These are phyloP conservation scores for Pyrrhosoma nymphula DNA, from an alignment of 2,888 invertebrate genomes.

Conservation along the genomic window DNA sequence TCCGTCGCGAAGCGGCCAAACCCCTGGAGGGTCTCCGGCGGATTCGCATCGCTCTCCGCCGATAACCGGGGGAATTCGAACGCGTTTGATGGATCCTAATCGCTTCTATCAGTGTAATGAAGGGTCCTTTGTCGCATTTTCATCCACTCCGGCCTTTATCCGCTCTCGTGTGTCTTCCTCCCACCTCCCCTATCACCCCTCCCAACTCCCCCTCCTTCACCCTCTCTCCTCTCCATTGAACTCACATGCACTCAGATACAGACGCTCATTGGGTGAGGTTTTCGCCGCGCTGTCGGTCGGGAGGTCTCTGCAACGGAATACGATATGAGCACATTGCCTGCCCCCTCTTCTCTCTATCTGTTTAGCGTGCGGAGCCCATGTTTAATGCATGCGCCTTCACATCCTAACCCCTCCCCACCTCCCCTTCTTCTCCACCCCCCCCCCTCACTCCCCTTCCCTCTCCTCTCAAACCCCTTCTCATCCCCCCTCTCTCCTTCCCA, in stretches of 20 bases:
- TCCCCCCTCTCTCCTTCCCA: not conserved
- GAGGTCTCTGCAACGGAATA: conserved; percentile 69
- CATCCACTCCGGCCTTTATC: conserved; percentile 38
- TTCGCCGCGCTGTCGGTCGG: conserved; percentile 64
- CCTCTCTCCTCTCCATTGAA: conserved; percentile 34
- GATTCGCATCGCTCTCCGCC: conserved; percentile 15
- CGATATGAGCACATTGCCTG: conserved; percentile 69
- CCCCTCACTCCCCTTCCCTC: not conserved
- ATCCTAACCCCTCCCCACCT: not conserved
- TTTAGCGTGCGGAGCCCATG: conserved; percentile 63
- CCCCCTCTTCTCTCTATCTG: conserved; percentile 57
- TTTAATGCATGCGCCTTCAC: conserved; percentile 64
- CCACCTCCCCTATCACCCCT: not conserved
- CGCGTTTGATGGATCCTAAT: conserved; percentile 48
- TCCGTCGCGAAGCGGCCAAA: not conserved
- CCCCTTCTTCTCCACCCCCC: not conserved
- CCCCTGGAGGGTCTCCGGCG: not conserved
- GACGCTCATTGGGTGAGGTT: conserved; percentile 65
- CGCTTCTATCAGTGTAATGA: conserved; percentile 54
- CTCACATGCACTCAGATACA: conserved; percentile 65
- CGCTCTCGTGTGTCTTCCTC: not conserved
- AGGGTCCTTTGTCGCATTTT: conserved; percentile 64
- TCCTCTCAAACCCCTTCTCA: not conserved
- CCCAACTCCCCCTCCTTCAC: not conserved
- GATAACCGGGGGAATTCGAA: conserved; percentile 21